Conservation (phyloP, 30 jellyfish, hydroid and myxozoan genomes). For the Aurelia aurita region DNA sequence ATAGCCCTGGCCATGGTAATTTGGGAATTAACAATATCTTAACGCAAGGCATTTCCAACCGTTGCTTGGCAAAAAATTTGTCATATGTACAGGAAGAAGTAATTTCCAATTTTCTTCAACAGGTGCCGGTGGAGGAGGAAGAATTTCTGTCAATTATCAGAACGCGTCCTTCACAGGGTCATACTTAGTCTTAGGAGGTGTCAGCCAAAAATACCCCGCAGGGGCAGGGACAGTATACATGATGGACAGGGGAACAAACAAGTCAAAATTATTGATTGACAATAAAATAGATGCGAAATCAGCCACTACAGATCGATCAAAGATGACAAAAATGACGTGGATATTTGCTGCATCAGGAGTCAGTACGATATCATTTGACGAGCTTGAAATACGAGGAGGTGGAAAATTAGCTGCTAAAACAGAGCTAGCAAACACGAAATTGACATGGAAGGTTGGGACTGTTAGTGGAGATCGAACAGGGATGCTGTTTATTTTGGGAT, state of each 20-base stretch:
- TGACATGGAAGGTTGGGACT: conserved; percentile 68
- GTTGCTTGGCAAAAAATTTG: too few species aligned
- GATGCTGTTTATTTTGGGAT: conserved; percentile 58
- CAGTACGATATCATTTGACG: conserved; percentile 32
- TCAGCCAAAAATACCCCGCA: conserved; percentile 52
- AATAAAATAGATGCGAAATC: conserved; percentile 17
- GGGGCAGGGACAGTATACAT: conserved; percentile 74
- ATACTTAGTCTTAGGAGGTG: conserved; percentile 53
- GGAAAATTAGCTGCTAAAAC: conserved; percentile 72
- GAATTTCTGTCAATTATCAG: conserved; percentile 46
- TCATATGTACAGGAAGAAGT: too few species aligned
- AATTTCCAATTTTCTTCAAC: not conserved
- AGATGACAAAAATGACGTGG: conserved; percentile 67
- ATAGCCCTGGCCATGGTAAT: too few species aligned
- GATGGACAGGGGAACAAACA: conserved; percentile 37
- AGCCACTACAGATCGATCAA: conserved; percentile 33
- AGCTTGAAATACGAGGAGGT: conserved; percentile 66
- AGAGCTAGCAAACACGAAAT: conserved; percentile 12
- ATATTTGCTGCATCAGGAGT: conserved; percentile 60
- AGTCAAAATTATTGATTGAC: conserved; percentile 59
- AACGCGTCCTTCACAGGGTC: conserved; percentile 66
- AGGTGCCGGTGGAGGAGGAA: conserved; percentile 84
- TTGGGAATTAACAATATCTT: too few species aligned
- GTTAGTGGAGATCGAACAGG: conserved; percentile 71
- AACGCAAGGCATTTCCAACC: too few species aligned